phyloP scores from a whole-genome alignment of 2,113 vertebrate species.

The Daphoenositta chrysoptera region DNA sequence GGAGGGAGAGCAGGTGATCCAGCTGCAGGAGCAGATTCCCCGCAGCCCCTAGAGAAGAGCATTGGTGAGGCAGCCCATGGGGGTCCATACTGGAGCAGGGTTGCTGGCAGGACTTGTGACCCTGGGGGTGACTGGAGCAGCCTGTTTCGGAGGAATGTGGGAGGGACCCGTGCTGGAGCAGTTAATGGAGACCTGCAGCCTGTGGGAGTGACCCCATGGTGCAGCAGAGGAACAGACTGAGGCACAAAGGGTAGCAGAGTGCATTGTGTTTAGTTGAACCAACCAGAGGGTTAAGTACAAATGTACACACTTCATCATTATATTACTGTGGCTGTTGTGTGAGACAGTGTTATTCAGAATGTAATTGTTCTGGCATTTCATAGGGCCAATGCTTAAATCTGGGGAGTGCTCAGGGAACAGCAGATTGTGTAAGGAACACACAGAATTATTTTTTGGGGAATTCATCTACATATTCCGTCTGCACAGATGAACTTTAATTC shows the following conservation, averaged over 20 bases:
- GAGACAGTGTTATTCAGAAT: neutral
- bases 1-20: too few relatives aligned
- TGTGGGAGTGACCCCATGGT: rapidly evolving
- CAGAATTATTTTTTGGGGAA: neutral
- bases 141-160: neutral
- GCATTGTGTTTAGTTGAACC: neutral
- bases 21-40: neutral
- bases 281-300: rapidly evolving
- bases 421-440: neutral
- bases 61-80: rapidly evolving
- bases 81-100: neutral
- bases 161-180: neutral
- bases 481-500: neutral
- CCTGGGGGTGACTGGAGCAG: rapidly evolving
- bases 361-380: neutral
- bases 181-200: neutral
- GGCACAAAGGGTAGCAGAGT: neutral
- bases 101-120: neutral
- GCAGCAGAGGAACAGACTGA: neutral
- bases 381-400: neutral
- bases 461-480: neutral
- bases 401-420: neutral
- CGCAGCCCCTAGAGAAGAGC: rapidly evolving
- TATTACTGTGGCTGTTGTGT: neutral
- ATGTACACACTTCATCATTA: neutral